A percentile compares a stretch with the other conserved stretches of the same genome.
phyloP scores from a whole-genome alignment of 2,113 vertebrate species.

The Columbina picui region DNA sequence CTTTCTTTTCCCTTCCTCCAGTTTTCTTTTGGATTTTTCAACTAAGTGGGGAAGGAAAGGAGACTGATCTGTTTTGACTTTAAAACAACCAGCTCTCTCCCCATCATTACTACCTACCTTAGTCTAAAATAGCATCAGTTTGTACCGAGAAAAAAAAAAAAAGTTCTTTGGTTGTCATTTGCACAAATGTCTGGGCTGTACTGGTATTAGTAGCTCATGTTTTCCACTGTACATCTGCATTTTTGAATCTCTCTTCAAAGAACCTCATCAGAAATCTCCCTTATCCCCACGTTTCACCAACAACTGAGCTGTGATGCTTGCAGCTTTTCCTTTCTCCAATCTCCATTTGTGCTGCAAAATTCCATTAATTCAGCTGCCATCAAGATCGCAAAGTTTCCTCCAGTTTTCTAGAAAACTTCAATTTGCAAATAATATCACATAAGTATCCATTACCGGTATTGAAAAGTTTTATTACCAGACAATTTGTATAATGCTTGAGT shows the following conservation, averaged over 20 bases:
- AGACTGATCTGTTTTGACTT: background rate
- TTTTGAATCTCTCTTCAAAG: background rate
- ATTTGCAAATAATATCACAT: background rate
- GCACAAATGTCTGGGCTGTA: background rate
- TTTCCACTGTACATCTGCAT: background rate
- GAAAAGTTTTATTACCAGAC: slow-evolving; percentile 9
- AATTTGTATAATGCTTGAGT: background rate
- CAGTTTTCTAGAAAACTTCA: background rate
- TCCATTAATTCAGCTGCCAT: background rate
- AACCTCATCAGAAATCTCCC: background rate
- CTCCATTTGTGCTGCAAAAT: slow-evolving; percentile 7
- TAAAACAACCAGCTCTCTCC: background rate
- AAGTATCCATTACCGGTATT: background rate
- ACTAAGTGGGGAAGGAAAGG: background rate
- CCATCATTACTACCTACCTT: background rate
- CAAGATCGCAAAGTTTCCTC: background rate
- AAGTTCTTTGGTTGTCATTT: background rate
- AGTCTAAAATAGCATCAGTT: background rate
- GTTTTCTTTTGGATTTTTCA: slow-evolving; percentile 5
- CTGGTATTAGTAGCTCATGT: background rate
- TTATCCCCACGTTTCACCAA: background rate
- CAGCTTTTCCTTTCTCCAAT: background rate
- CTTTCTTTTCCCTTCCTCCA: too few species aligned
- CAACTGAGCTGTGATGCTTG: background rate
- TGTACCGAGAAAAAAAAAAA: background rate